Base-by-base conservation (phyloP, 2,113 vertebrate genomes). In the Diadophis punctatus region DNA sequence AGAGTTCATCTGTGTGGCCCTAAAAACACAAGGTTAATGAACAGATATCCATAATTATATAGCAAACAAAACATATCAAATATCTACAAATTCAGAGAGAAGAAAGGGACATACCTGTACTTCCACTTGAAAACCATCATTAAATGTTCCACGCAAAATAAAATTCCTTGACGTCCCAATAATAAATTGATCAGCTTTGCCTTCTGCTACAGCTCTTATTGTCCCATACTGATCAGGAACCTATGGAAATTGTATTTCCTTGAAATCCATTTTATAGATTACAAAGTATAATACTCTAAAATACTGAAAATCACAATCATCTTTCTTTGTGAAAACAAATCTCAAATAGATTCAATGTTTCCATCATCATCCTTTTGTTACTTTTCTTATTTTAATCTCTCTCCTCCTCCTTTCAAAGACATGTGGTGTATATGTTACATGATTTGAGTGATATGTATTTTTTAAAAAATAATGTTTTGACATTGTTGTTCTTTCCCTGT, bases 1-100 rank as follows among this genome's bases (percentile, higher is more conserved):
- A 99, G 87, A 99, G 98, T 95, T 99, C 99, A 91, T 99, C 99
- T 46, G 99, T 99, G 97, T 99, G 99, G 93, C 99, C 99, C 99
- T 99, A 95, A 30, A 95, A 94, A 56, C 20, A 34, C 1, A 46
- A 39, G 1, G 12, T 68, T 34, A 91, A 89, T 89, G 7, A 86
- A 87, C 80, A 94, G n/a, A 43, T 43, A 34, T 39, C n/a, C 7
- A 25, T 16, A 20, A 90, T 87, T 43, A 51, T 9, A 86, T 0
- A 10, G 87, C 43, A 10, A 43, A 20, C 92, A 92, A 68, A 30
- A 0, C 0, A 46, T 2, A 30, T 16, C 93, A 94, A 48, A 43
- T 27, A 90, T 90, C 55, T 48, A 56, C 10, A 84, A 25, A 3
- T 34, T 91, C 84, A 60, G 39, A 87, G 52, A 51, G 22, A 22